These are phyloP conservation scores for Sebastes hubbsi DNA, from an alignment of 2,797 vertebrate genomes.

Conservation along the genomic window DNA sequence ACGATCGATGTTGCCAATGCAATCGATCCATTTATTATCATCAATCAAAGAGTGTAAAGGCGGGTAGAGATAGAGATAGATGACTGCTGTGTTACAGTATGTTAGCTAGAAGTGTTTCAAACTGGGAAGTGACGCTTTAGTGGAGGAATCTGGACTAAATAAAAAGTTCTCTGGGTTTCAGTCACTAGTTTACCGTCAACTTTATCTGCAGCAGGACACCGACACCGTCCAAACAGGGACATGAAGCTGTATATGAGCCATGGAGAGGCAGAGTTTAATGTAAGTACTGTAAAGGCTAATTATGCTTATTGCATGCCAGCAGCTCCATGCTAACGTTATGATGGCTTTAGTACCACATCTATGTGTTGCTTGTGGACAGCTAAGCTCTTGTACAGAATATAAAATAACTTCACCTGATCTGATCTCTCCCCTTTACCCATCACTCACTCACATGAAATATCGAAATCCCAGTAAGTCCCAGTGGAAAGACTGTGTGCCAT, in stretches of 20 bases:
- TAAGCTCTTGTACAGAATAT: not conserved
- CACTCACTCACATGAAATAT: not conserved
- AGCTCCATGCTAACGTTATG: not conserved
- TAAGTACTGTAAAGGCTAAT: slow-evolving; percentile 40
- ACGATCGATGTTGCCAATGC: not conserved
- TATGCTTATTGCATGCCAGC: not conserved
- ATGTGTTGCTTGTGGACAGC: not conserved
- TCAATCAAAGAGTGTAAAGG: not conserved
- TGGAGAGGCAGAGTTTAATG: slow-evolving; percentile 29
- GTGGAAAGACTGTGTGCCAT: not conserved
- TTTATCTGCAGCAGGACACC: slow-evolving; percentile 13
- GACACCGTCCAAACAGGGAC: not conserved
- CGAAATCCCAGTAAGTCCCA: not conserved
- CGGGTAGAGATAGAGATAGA: no score
- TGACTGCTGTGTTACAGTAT: not conserved
- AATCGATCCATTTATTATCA: not conserved
- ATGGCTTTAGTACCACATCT: not conserved
- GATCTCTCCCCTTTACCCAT: not conserved
- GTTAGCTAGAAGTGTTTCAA: slow-evolving; percentile 31
- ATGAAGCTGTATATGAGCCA: slow-evolving; percentile 14
- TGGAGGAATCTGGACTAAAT: slow-evolving; percentile 23
- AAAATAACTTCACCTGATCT: not conserved
- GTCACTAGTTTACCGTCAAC: not conserved
- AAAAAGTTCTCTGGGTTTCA: not conserved
- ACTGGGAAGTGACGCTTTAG: slow-evolving; percentile 53